phyloP scores from a whole-genome alignment of 2,888 invertebrate species.

The Volucella bombylans region DNA sequence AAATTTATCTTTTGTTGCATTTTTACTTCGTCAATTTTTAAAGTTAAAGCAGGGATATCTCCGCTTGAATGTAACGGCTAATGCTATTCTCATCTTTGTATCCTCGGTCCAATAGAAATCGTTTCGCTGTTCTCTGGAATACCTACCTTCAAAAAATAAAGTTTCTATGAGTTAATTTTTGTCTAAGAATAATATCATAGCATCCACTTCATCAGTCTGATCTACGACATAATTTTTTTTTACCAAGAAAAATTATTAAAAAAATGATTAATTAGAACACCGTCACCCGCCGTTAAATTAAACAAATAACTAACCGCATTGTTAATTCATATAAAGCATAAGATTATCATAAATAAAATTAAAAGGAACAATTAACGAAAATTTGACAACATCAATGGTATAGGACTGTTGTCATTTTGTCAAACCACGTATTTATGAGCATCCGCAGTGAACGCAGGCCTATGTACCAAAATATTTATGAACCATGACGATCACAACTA shows the following conservation, averaged over 20 bases:
- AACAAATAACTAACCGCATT: slow-evolving; percentile 72
- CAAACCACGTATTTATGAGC: slow-evolving; percentile 68
- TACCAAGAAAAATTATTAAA: neutral
- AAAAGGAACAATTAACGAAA: slow-evolving; percentile 71
- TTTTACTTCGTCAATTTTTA: too few species aligned
- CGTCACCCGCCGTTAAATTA: slow-evolving; percentile 68
- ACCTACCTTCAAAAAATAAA: too few species aligned
- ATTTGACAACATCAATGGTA: slow-evolving; percentile 72
- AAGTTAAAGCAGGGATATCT: too few species aligned
- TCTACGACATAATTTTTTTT: neutral
- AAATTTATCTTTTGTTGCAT: too few species aligned
- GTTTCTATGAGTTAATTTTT: too few species aligned
- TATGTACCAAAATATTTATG: slow-evolving; percentile 68
- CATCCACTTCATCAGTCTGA: neutral
- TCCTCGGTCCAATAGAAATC: too few species aligned
- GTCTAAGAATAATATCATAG: too few species aligned
- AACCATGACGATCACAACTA: slow-evolving; percentile 64
- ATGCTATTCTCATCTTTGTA: too few species aligned
- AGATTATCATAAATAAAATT: slow-evolving; percentile 67
- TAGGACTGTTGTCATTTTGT: slow-evolving; percentile 72
- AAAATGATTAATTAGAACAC: slow-evolving; percentile 66
- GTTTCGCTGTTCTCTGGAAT: too few species aligned
- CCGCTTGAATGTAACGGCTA: too few species aligned
- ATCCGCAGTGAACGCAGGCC: slow-evolving; percentile 68
- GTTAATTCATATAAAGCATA: slow-evolving; percentile 53